Evolutionary conservation across 2,797 vertebrate species (phyloP).

Genomic region (Hipposideros larvatus): DNA sequence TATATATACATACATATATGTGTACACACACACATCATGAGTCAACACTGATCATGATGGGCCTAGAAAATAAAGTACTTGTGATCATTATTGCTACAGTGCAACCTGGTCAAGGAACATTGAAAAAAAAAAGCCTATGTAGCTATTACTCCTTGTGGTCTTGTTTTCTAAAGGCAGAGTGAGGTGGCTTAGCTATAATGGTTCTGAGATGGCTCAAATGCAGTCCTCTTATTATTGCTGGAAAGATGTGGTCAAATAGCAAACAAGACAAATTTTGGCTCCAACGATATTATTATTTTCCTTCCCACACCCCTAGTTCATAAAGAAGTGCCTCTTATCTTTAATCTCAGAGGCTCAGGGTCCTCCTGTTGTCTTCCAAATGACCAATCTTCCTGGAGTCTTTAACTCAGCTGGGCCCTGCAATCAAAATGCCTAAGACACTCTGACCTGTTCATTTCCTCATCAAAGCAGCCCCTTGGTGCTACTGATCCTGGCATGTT

Average conservation of each 20-base stretch:
- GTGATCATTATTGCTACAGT: background rate
- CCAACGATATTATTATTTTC: background rate
- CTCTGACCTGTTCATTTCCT: background rate
- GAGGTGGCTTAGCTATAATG: background rate
- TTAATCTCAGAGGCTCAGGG: background rate
- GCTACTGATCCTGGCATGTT: background rate
- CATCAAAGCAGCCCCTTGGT: background rate
- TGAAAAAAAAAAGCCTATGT: background rate
- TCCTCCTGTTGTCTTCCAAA: background rate
- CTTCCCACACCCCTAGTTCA: background rate
- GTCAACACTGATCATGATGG: background rate
- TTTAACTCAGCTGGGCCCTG: background rate
- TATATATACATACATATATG: background rate
- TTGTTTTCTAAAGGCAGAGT: background rate
- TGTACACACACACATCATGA: background rate
- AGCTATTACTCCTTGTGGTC: background rate
- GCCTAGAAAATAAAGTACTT: background rate
- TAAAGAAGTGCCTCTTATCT: background rate
- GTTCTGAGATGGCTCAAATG: background rate
- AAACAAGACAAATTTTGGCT: background rate
- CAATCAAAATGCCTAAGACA: slow-evolving; percentile 18
- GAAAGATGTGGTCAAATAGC: background rate
- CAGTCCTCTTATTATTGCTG: background rate
- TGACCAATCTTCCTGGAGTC: background rate
- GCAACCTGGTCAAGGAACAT: background rate